Evolutionary conservation across 2,113 vertebrate genomes (phyloP).

Genomic region (Dolichallabes microphthalmus): DNA sequence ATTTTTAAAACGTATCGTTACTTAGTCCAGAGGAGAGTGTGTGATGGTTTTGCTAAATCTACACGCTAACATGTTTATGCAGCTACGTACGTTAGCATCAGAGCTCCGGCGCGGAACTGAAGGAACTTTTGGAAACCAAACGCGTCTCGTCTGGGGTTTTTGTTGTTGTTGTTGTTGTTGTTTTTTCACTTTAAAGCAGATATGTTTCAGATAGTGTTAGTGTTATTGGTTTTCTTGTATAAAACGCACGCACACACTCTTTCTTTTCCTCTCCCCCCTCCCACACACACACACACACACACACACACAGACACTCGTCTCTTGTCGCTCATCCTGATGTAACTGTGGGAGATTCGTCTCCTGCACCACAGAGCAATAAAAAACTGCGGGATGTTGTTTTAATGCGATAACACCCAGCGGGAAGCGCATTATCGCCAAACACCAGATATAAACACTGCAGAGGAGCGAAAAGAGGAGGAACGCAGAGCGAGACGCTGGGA

Average conservation of each 20-base stretch:
- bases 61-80: background rate
- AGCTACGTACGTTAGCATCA: background rate
- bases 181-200: background rate
- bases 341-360: background rate
- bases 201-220: background rate
- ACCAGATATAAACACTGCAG: slow-evolving; percentile 19
- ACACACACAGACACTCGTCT: background rate
- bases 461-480: background rate
- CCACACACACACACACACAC: slow-evolving; percentile 9
- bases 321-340: slow-evolving; percentile 1
- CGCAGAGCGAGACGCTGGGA: too few species aligned
- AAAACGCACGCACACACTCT: too few species aligned
- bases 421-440: background rate
- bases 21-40: background rate
- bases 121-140: background rate
- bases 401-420: slow-evolving; percentile 8
- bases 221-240: background rate
- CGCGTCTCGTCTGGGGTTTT: background rate
- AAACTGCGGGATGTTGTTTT: slow-evolving; percentile 25
- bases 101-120: background rate
- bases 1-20: background rate
- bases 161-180: too few species aligned
- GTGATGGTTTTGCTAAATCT: background rate
- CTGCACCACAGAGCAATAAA: slow-evolving; percentile 22
- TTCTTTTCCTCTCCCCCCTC: background rate